These are phyloP conservation scores for Andrena trimmerana DNA, from an alignment of 2,888 invertebrate species.

Conservation along the genomic window DNA sequence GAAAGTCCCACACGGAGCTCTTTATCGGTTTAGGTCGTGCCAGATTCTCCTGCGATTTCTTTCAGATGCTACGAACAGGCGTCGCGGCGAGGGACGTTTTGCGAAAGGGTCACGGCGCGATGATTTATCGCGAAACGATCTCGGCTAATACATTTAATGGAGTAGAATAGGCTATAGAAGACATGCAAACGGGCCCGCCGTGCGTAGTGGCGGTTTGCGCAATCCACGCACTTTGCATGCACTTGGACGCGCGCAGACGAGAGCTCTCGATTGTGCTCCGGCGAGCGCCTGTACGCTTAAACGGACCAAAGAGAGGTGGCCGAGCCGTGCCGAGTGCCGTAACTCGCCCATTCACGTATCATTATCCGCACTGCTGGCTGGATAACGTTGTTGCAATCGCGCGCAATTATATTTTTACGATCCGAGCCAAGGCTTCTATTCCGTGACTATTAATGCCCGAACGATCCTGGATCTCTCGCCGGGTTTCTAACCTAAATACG, in stretches of 20 bases:
- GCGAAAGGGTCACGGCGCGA: background rate
- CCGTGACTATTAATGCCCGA: conserved; percentile 72
- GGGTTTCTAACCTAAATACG: conserved; percentile 73
- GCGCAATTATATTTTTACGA: conserved; percentile 82
- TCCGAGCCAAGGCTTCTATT: conserved; percentile 77
- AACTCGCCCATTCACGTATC: conserved; percentile 80
- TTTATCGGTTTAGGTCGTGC: background rate
- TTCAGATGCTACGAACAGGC: background rate
- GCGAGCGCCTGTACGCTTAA: background rate
- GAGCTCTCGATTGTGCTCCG: conserved; percentile 5
- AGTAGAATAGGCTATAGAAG: conserved; percentile 59
- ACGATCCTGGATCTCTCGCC: conserved; percentile 38
- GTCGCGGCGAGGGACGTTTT: background rate
- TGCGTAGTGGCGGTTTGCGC: conserved; percentile 66
- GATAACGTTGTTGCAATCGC: conserved; percentile 83
- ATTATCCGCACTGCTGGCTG: conserved; percentile 80
- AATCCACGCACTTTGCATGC: conserved; percentile 63
- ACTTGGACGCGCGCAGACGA: conserved; percentile 42
- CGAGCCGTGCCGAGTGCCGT: conserved; percentile 70
- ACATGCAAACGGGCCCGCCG: conserved; percentile 3
- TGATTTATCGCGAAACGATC: conserved; percentile 61
- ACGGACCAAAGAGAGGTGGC: conserved; percentile 58
- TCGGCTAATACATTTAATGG: conserved; percentile 72
- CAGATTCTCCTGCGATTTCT: too few species aligned
- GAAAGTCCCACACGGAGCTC: too few species aligned